Conservation (phyloP, 2,888 invertebrate species). For the Endotricha flammealis region DNA sequence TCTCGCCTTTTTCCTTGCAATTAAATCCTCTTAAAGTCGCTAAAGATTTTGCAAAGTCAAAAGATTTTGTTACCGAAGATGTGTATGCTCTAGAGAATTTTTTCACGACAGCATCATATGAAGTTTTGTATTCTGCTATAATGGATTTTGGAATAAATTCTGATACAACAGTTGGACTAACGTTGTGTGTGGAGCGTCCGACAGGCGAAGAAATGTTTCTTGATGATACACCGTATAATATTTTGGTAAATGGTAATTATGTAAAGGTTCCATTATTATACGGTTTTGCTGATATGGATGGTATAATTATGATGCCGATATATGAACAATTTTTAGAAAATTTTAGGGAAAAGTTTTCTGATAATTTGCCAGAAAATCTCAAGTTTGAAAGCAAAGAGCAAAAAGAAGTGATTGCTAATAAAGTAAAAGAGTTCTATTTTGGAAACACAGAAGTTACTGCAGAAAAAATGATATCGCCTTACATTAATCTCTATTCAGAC, state of each 20-base stretch:
- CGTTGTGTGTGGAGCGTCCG: constrained; percentile 30
- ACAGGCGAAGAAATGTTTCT: constrained; percentile 26
- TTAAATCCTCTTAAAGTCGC: constrained; percentile 42
- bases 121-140: constrained; percentile 22
- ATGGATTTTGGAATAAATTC: constrained; percentile 9
- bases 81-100: constrained; percentile 39
- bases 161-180: constrained; percentile 23
- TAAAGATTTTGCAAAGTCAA: constrained; percentile 32
- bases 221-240: constrained; percentile 24
- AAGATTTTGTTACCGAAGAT: constrained; percentile 35
- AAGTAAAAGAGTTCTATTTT: constrained; percentile 41
- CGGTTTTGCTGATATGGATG: constrained; percentile 41
- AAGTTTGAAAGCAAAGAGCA: constrained; percentile 30
- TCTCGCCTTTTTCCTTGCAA: constrained; percentile 34
- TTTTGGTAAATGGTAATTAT: constrained; percentile 20
- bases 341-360: constrained; percentile 38
- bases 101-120: constrained; percentile 35
- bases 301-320: constrained; percentile 19
- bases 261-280: constrained; percentile 27
- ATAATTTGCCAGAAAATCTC: constrained; percentile 39
- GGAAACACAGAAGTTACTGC: constrained; percentile 27
- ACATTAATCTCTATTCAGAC: constrained; percentile 42
- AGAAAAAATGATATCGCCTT: constrained; percentile 21
- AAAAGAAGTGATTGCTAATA: constrained; percentile 25
- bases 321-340: constrained; percentile 25